phyloP scores from a whole-genome alignment of 2,888 invertebrate species.

The Selenia dentaria region DNA sequence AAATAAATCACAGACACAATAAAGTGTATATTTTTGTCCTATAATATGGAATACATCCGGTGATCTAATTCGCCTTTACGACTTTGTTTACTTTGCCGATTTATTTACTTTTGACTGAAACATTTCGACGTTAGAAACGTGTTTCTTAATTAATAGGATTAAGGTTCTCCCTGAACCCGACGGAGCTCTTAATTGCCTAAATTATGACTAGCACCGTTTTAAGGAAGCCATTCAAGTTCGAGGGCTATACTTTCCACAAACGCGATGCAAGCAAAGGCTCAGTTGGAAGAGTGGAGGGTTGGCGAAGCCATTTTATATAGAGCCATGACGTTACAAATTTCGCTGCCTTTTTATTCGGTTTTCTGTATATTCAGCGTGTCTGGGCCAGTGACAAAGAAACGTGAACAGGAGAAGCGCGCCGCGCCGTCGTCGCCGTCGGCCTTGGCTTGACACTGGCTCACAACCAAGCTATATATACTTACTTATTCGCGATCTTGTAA shows the following conservation, averaged over 20 bases:
- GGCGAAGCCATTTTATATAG: slow-evolving; percentile 37
- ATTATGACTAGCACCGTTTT: slow-evolving; percentile 46
- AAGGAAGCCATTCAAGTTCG: slow-evolving; percentile 51
- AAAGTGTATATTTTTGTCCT: slow-evolving; percentile 13
- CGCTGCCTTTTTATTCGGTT: too few relatives aligned
- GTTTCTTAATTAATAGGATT: slow-evolving; percentile 41
- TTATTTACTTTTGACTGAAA: not conserved
- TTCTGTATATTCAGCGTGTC: too few relatives aligned
- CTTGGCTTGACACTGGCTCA: slow-evolving; percentile 61
- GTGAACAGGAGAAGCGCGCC: slow-evolving; percentile 47
- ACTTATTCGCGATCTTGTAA: too few relatives aligned
- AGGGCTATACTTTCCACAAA: slow-evolving; percentile 43
- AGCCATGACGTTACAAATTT: slow-evolving; percentile 39
- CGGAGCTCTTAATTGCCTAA: slow-evolving; percentile 43
- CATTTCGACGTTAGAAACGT: slow-evolving; percentile 9
- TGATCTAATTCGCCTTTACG: slow-evolving; percentile 17
- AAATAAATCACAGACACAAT: slow-evolving; percentile 20
- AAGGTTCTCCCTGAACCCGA: slow-evolving; percentile 36
- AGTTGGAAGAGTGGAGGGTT: slow-evolving; percentile 43
- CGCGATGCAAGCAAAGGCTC: slow-evolving; percentile 44
- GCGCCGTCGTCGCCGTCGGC: slow-evolving; percentile 61
- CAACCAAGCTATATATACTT: slow-evolving; percentile 52
- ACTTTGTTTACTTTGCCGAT: slow-evolving; percentile 22
- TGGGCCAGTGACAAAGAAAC: slow-evolving; percentile 36
- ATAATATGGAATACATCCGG: slow-evolving; percentile 15